Evolutionary conservation across 2,888 invertebrate species (phyloP).

Genomic region (Hyposoter didymator): DNA sequence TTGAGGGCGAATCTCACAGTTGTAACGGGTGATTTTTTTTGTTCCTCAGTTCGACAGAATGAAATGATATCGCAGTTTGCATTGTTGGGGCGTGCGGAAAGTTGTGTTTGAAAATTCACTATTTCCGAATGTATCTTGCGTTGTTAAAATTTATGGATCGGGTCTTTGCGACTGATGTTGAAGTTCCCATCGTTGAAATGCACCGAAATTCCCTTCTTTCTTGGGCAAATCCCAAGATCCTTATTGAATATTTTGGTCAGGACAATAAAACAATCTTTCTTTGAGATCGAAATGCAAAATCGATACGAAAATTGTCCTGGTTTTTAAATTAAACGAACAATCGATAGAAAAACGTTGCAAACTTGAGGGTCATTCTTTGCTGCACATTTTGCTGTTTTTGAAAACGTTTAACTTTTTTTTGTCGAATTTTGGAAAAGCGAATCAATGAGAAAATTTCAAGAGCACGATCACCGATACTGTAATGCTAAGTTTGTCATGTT

Average conservation of each 20-base stretch:
- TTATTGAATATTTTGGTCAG: too few species aligned
- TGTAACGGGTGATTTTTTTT: constrained; percentile 86
- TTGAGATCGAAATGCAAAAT: too few species aligned
- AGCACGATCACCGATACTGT: background rate
- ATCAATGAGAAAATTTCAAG: background rate
- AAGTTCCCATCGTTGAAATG: too few species aligned
- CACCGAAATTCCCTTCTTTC: too few species aligned
- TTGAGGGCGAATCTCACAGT: constrained; percentile 93
- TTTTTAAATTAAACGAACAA: too few species aligned
- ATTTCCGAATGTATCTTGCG: background rate
- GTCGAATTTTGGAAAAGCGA: background rate
- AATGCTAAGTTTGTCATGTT: background rate
- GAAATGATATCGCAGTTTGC: background rate
- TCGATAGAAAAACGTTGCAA: too few species aligned
- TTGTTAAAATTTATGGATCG: background rate
- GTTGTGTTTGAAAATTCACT: background rate
- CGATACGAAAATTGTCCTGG: too few species aligned
- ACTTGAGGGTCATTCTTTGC: too few species aligned
- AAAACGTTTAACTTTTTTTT: background rate
- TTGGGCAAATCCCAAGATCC: too few species aligned
- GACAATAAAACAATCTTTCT: too few species aligned
- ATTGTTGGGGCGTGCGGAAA: too few species aligned
- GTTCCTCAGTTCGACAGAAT: background rate
- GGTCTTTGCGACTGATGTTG: too few species aligned
- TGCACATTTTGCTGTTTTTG: background rate